Conservation (phyloP, 2,888 invertebrate genomes). For the Andrena trimmerana region DNA sequence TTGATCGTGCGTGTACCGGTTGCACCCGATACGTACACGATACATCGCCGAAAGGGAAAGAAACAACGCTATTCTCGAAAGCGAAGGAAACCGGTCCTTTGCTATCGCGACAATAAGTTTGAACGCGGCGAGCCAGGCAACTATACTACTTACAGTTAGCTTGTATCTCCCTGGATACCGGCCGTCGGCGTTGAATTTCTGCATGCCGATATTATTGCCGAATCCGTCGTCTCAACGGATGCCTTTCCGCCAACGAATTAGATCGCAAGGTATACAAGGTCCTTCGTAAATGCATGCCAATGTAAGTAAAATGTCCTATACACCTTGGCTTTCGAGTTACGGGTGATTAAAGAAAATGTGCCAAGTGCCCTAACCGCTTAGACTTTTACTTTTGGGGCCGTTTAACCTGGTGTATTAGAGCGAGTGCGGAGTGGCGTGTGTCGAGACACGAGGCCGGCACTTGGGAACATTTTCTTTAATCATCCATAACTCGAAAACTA, state of each 20-base stretch:
- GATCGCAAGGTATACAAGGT: constrained; percentile 26
- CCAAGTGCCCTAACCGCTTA: too few relatives aligned
- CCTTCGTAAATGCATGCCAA: too few relatives aligned
- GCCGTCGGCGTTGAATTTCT: constrained; percentile 31
- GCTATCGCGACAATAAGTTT: constrained; percentile 38
- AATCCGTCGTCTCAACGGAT: constrained; percentile 19
- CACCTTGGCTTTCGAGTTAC: too few relatives aligned
- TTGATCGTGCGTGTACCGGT: neutral
- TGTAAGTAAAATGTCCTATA: too few relatives aligned
- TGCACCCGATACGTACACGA: neutral
- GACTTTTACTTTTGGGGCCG: too few relatives aligned
- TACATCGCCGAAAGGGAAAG: neutral
- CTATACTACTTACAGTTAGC: neutral
- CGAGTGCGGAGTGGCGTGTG: too few relatives aligned
- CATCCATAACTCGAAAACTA: too few relatives aligned
- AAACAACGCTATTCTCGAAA: neutral
- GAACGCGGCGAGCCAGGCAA: neutral
- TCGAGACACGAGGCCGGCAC: too few relatives aligned
- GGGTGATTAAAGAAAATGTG: too few relatives aligned
- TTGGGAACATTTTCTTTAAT: too few relatives aligned
- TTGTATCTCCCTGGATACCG: constrained; percentile 9
- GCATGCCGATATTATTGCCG: constrained; percentile 32
- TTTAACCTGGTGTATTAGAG: too few relatives aligned
- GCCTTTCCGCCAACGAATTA: constrained; percentile 37
- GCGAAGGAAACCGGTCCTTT: neutral